A percentile compares a stretch with the other conserved stretches of the same genome.
Conservation (phyloP, 1,140 invertebrate genomes). For the Musca domestica region DNA sequence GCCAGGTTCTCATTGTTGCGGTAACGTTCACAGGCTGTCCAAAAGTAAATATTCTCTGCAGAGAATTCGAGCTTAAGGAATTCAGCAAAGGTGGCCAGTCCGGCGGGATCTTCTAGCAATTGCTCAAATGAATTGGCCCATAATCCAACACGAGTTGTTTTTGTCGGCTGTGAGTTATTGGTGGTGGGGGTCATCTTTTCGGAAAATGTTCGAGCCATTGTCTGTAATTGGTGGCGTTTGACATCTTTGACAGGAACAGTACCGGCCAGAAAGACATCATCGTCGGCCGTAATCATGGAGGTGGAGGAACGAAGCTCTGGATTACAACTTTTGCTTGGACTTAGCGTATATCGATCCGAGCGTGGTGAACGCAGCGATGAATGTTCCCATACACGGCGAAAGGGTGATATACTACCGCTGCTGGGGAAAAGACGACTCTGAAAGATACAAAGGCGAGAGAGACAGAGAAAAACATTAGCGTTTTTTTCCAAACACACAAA, state of each 20-base stretch:
- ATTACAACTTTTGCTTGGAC: conserved; percentile 23
- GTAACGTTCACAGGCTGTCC: conserved; percentile 89
- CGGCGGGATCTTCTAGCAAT: conserved; percentile 80
- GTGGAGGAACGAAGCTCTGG: conserved; percentile 43
- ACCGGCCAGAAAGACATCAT: conserved; percentile 42
- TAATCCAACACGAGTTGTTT: conserved; percentile 25
- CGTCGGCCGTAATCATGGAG: conserved; percentile 52
- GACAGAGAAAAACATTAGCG: background rate
- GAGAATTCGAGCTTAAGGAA: conserved; percentile 96
- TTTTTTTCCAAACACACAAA: background rate
- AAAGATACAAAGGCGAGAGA: conserved; percentile 5
- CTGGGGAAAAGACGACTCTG: conserved; percentile 53
- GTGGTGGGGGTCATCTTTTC: background rate
- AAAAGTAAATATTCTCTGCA: conserved; percentile 95
- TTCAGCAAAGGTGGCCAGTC: conserved; percentile 86
- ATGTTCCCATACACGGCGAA: conserved; percentile 60
- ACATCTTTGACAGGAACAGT: background rate
- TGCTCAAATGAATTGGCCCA: conserved; percentile 91
- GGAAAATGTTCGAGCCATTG: background rate
- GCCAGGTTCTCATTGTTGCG: conserved; percentile 58
- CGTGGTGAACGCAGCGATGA: conserved; percentile 54
- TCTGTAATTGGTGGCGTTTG: background rate
- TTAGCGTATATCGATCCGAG: conserved; percentile 36
- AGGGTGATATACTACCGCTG: conserved; percentile 60
- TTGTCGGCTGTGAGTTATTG: background rate